Percentiles rank a stretch among this genome's conserved stretches.
Conservation (phyloP, 2,797 vertebrate genomes). For the Takifugu rubripes region DNA sequence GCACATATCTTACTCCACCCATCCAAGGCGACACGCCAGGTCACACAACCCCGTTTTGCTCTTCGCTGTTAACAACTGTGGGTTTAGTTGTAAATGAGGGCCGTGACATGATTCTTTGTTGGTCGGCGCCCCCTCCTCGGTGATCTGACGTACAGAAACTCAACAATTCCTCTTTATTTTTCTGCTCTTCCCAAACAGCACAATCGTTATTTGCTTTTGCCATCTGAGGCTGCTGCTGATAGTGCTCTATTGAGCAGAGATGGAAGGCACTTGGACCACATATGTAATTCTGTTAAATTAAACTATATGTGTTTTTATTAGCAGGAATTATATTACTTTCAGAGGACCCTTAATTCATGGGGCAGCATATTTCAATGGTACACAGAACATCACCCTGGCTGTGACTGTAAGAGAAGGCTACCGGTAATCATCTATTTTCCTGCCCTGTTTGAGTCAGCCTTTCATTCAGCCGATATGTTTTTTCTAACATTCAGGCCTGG, state of each 20-base stretch:
- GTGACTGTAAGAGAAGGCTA: slow-evolving; percentile 14
- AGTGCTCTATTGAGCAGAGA: slow-evolving; percentile 49
- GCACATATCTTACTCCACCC: slow-evolving; percentile 4
- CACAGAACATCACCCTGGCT: not conserved
- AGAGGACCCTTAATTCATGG: not conserved
- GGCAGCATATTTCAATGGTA: not conserved
- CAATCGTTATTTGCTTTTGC: slow-evolving; percentile 50
- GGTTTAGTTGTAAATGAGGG: slow-evolving; percentile 31
- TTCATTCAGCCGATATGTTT: slow-evolving; percentile 15
- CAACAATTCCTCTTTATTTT: slow-evolving; percentile 34
- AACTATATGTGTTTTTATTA: no score
- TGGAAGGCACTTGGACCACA: slow-evolving; percentile 32
- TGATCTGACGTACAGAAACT: slow-evolving; percentile 39
- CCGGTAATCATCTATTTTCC: slow-evolving; percentile 20
- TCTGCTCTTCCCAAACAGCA: slow-evolving; percentile 36
- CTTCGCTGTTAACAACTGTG: slow-evolving; percentile 18
- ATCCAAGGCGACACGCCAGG: slow-evolving; percentile 31
- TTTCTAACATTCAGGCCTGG: slow-evolving; percentile 15
- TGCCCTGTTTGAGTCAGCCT: slow-evolving; percentile 17
- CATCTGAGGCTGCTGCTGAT: slow-evolving; percentile 41
- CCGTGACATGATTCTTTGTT: slow-evolving; percentile 57
- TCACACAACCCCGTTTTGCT: slow-evolving; percentile 34
- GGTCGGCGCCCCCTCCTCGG: slow-evolving; percentile 12
- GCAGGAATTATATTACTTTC: not conserved
- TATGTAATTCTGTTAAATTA: no score